A percentile compares a stretch with the other conserved stretches of the same genome.
These are phyloP conservation scores for Xanthorhoe spadicearia DNA, from an alignment of 2,888 invertebrate genomes.

Conservation along the genomic window DNA sequence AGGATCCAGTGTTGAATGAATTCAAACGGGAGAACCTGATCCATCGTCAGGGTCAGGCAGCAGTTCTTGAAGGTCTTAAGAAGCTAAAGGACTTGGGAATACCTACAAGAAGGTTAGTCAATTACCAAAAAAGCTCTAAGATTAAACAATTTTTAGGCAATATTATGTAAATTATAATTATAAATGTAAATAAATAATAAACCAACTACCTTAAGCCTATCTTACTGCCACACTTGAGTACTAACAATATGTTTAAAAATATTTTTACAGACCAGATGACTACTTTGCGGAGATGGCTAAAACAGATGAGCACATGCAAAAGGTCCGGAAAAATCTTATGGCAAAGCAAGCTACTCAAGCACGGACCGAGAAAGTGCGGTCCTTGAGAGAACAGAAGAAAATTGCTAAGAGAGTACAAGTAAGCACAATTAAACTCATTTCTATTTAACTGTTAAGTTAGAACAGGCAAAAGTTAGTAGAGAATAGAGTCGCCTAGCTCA, in stretches of 20 bases:
- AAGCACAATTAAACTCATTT: conserved; percentile 7
- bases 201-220: too few species aligned
- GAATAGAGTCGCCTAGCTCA: too few species aligned
- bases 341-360: conserved; percentile 94
- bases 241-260: too few species aligned
- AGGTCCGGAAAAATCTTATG: conserved; percentile 92
- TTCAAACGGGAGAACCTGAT: conserved; percentile 96
- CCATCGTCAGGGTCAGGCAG: conserved; percentile 94
- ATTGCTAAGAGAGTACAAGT: conserved; percentile 94
- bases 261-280: conserved; percentile 90
- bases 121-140: neutral
- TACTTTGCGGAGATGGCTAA: conserved; percentile 99
- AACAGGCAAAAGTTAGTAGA: too few species aligned
- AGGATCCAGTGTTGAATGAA: conserved; percentile 94
- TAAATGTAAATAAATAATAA: too few species aligned
- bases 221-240: too few species aligned
- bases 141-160: too few species aligned
- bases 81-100: conserved; percentile 90
- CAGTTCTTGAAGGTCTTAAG: conserved; percentile 92
- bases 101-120: conserved; percentile 87
- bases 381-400: conserved; percentile 95
- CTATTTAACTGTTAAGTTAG: too few species aligned
- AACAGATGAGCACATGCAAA: conserved; percentile 98
- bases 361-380: conserved; percentile 94
- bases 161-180: too few species aligned